phyloP scores from a whole-genome alignment of 2,888 invertebrate species.

The Melanchra persicariae region DNA sequence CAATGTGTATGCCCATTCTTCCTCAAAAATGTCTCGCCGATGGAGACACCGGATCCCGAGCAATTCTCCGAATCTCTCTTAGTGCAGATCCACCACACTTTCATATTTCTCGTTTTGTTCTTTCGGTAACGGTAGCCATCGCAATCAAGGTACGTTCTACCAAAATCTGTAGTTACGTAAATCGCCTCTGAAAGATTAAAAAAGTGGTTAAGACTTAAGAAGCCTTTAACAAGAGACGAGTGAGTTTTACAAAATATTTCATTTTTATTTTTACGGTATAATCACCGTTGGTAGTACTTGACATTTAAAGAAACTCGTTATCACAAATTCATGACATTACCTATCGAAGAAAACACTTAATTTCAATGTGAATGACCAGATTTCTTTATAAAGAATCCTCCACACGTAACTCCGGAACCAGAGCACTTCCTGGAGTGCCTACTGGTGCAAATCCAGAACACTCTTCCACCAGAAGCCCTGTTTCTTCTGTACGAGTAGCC shows the following conservation, averaged over 20 bases:
- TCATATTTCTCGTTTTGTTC: conserved; percentile 39
- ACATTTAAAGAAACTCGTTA: neutral
- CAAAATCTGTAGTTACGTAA: conserved; percentile 32
- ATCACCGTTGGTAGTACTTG: neutral
- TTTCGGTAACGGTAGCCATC: conserved; percentile 58
- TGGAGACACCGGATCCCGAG: conserved; percentile 48
- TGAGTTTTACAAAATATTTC: neutral
- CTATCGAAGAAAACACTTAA: neutral
- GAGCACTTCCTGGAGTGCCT: conserved; percentile 2
- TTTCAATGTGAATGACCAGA: conserved; percentile 24
- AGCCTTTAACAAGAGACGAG: neutral
- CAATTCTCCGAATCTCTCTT: conserved; percentile 40
- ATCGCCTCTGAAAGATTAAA: conserved; percentile 17
- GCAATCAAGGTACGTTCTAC: conserved; percentile 36
- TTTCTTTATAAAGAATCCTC: conserved; percentile 15
- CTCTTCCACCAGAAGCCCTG: conserved; percentile 22
- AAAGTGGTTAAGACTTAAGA: neutral
- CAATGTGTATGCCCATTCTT: conserved; percentile 42
- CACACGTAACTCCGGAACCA: conserved; percentile 24
- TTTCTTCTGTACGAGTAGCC: conserved; percentile 63
- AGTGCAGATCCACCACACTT: conserved; percentile 63
- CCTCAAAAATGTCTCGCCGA: conserved; percentile 24
- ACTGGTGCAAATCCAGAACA: conserved; percentile 62
- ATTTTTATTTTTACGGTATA: neutral
- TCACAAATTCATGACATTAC: neutral